Conservation (phyloP, 2,888 invertebrate genomes). For the Mongoloraphidia duomilia region DNA sequence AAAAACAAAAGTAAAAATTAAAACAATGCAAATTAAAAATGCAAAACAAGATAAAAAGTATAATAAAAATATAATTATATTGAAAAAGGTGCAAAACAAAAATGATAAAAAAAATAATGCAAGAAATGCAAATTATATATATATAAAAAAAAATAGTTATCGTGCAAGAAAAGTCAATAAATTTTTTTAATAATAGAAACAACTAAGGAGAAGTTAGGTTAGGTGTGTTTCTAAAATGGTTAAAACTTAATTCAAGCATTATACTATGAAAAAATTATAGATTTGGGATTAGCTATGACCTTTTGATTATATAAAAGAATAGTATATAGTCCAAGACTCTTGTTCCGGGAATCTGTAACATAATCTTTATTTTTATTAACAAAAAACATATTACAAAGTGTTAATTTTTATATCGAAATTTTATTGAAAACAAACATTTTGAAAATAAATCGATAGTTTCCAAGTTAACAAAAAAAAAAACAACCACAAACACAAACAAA, state of each 20-base stretch:
- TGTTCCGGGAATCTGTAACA: too few species aligned
- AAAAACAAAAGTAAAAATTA: neutral
- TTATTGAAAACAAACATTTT: too few species aligned
- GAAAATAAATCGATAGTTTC: too few species aligned
- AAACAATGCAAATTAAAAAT: neutral
- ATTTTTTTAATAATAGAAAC: neutral
- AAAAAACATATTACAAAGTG: too few species aligned
- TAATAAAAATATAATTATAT: neutral
- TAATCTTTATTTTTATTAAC: too few species aligned
- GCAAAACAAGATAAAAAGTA: neutral
- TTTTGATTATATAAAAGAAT: neutral
- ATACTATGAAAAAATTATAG: conserved; percentile 2
- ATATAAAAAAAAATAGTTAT: neutral
- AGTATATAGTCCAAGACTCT: too few species aligned
- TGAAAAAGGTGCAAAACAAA: neutral
- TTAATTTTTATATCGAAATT: too few species aligned
- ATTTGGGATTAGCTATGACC: conserved; percentile 3
- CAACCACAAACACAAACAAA: too few species aligned
- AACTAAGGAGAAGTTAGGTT: conserved; percentile 5
- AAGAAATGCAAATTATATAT: conserved; percentile 1
- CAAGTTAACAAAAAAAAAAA: too few species aligned
- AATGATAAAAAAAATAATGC: neutral
- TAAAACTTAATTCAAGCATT: conserved; percentile 4
- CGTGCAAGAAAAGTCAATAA: conserved; percentile 4
- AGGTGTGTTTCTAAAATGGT: conserved; percentile 6